These are phyloP conservation scores for Anastrepha ludens DNA, from an alignment of 1,140 invertebrate species.

Conservation along the genomic window DNA sequence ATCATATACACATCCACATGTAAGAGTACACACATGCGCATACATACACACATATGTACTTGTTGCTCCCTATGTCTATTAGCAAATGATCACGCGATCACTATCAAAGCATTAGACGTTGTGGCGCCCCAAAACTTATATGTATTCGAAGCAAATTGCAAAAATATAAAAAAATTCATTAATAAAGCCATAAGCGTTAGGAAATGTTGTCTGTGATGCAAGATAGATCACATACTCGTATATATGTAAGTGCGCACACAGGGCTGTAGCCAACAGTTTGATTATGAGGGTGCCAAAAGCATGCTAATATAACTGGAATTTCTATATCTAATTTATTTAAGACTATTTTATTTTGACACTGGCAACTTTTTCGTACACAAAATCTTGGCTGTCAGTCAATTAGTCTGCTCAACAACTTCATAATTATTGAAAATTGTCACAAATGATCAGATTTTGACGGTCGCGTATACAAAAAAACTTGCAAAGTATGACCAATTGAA, in stretches of 20 bases:
- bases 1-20: not conserved
- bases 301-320: too few relatives aligned
- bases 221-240: not conserved
- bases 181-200: not conserved
- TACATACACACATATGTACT: not conserved
- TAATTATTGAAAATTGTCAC: too few relatives aligned
- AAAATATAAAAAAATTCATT: constrained; percentile 12
- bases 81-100: constrained; percentile 2
- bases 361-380: too few relatives aligned
- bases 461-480: too few relatives aligned
- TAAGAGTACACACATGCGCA: not conserved
- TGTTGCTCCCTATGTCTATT: not conserved
- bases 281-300: too few relatives aligned
- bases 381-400: too few relatives aligned
- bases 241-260: not conserved
- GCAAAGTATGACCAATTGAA: too few relatives aligned
- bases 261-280: too few relatives aligned
- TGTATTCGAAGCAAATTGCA: not conserved
- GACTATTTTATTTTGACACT: too few relatives aligned
- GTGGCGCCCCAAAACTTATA: constrained; percentile 1
- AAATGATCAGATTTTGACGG: too few relatives aligned
- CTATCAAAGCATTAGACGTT: constrained; percentile 41
- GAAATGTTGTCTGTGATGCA: not conserved
- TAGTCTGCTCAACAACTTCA: too few relatives aligned
- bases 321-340: too few relatives aligned